Evolutionary conservation across 2,797 vertebrate species (phyloP), one percentile per base, ranked within the genome.

Genomic region (Ibycter americanus): DNA sequence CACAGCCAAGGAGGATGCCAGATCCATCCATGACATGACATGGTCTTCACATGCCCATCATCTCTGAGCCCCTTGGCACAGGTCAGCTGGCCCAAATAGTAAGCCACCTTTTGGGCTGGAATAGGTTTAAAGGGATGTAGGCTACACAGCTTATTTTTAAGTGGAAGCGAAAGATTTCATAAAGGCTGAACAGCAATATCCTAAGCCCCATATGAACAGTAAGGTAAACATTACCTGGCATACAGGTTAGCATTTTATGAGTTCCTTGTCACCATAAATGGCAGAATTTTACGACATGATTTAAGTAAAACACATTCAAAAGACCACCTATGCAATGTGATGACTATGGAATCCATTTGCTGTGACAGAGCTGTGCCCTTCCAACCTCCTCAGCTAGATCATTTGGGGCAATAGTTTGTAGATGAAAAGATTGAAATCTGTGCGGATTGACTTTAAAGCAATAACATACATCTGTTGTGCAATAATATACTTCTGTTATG

Each of bases 251-350:
- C 85, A 58, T 90, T 98, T 98, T 96, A 97, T 83, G 81, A 95
- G 95, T 54, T 96, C 44, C 94, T 97, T 97, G 96, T 97, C 95
- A 97, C 96, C 77, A 90, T 88, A 97, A 97, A 95, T 66, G 44
- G 93, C 83, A 98, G 52, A 63, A 63, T 95, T 97, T 98, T 97
- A 97, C 29, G 66, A 44, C 85, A 61, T n/a, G 17, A 76, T 89
- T 96, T 95, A 97, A 97, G 91, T 95, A 94, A 97, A 98, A 90
- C 68, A 83, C 76, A 38, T 95, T 95, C 34, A 76, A 73, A 94
- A 97, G 94, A 93, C 94, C 96, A 97, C 97, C 96, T 95, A 83
- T 91, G 91, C 72, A 90, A 87, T 2, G n/a, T 17, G 70, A 83
- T 27, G 21, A 65, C 65, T 90, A 83, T 42, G 83, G 70, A 63